Evolutionary conservation across 1,140 invertebrate species (phyloP).

Genomic region (Macrobrachium rosenbergii): DNA sequence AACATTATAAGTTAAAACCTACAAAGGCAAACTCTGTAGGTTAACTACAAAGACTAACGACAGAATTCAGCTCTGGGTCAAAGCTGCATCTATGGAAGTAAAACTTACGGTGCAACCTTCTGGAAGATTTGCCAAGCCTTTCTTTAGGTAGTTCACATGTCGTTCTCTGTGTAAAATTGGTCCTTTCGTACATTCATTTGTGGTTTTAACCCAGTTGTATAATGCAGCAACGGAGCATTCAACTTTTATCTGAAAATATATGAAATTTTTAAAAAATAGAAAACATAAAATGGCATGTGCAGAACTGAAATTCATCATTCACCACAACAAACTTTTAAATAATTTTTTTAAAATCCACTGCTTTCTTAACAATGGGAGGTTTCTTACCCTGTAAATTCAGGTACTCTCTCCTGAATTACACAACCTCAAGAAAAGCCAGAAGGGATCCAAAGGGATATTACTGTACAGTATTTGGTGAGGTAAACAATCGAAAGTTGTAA

Average conservation of each 20-base stretch:
- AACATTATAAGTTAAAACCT: no score
- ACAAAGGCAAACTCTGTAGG: no score
- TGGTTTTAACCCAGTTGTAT: conserved; percentile 76
- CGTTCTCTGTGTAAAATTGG: conserved; percentile 77
- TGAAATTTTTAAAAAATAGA: conserved; percentile 5
- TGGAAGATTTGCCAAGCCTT: conserved; percentile 79
- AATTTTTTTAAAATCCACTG: no score
- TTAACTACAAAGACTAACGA: not conserved
- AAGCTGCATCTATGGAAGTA: not conserved
- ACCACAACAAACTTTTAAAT: not conserved
- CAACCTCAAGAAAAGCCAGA: no score
- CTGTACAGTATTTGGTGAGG: no score
- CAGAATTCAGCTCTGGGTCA: not conserved
- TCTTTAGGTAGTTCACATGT: conserved; percentile 80
- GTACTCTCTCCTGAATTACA: no score
- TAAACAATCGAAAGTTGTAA: no score
- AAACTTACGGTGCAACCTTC: conserved; percentile 78
- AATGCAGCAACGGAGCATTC: conserved; percentile 78
- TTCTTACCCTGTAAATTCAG: no score
- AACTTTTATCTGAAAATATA: conserved; percentile 76
- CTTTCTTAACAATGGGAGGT: no score
- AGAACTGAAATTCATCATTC: not conserved
- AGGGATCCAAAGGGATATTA: no score
- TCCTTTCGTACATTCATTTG: conserved; percentile 73
- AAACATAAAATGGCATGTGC: not conserved